Percentiles rank a stretch among this genome's conserved stretches.
Conservation (phyloP, 2,888 invertebrate species). For the Microplitis manilae region DNA sequence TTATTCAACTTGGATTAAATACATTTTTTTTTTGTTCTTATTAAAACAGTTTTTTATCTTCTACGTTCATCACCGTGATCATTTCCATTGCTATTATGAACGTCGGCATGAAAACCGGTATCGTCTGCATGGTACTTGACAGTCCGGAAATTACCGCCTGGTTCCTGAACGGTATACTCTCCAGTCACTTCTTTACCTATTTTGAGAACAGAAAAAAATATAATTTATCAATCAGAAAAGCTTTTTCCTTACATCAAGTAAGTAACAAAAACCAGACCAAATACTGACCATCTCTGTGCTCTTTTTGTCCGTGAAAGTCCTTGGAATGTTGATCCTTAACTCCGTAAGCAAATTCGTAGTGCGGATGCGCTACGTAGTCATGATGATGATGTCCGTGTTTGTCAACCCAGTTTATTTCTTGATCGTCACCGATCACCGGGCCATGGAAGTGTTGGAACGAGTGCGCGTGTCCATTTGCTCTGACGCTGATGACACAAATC, state of each 20-base stretch:
- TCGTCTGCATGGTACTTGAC: constrained; percentile 80
- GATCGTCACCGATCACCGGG: constrained; percentile 64
- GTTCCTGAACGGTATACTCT: constrained; percentile 78
- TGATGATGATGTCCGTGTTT: constrained; percentile 67
- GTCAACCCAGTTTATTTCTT: constrained; percentile 63
- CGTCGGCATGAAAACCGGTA: constrained; percentile 76
- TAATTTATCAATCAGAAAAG: constrained; percentile 32
- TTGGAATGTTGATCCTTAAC: constrained; percentile 68
- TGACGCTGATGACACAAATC: constrained; percentile 35
- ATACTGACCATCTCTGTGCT: constrained; percentile 68
- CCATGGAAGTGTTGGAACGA: constrained; percentile 69
- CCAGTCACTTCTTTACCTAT: constrained; percentile 83
- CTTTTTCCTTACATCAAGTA: too few relatives aligned
- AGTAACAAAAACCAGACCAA: neutral
- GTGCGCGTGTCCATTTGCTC: constrained; percentile 60
- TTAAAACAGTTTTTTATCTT: constrained; percentile 42
- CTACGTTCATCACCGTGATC: constrained; percentile 48
- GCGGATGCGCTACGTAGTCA: constrained; percentile 68
- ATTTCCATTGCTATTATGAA: constrained; percentile 65
- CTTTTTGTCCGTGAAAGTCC: constrained; percentile 71
- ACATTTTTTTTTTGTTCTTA: too few relatives aligned
- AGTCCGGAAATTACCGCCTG: constrained; percentile 78
- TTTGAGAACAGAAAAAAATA: neutral
- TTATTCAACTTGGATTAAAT: too few relatives aligned
- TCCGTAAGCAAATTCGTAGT: constrained; percentile 67